Conservation (phyloP, 2,888 invertebrate genomes). For the Eugnorisma glareosa region DNA sequence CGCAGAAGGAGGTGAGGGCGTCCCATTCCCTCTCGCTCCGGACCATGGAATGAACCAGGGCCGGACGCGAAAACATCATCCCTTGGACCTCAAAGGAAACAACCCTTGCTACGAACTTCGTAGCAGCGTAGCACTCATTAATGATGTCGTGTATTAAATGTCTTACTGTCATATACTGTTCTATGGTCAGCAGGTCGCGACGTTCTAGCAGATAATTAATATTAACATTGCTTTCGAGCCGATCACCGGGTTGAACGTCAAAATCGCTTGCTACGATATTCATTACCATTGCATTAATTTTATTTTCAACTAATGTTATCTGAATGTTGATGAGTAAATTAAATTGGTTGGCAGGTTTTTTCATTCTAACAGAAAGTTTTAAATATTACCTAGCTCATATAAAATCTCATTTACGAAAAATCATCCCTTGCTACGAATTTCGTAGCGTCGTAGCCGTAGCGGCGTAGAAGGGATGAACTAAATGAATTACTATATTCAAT, state of each 20-base stretch:
- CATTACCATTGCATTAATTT: not conserved
- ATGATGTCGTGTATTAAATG: not conserved
- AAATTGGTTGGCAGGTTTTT: not conserved
- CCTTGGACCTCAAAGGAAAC: not conserved
- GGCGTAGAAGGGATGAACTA: not conserved
- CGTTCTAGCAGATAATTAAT: not conserved
- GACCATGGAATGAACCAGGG: no score
- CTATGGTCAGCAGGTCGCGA: not conserved
- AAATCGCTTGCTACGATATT: not conserved
- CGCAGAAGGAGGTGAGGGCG: no score
- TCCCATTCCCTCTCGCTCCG: no score
- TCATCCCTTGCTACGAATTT: conserved; percentile 9
- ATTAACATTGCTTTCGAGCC: not conserved
- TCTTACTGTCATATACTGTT: not conserved
- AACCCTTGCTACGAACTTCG: conserved; percentile 15
- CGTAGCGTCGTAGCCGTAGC: conserved; percentile 9
- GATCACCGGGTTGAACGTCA: not conserved
- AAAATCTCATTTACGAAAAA: not conserved
- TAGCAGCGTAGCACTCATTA: not conserved
- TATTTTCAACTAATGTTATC: not conserved
- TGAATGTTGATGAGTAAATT: not conserved
- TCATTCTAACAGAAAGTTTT: not conserved
- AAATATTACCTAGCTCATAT: not conserved
- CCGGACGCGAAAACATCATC: not conserved
- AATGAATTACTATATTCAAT: not conserved